Conservation (phyloP, 1,140 invertebrate genomes). For the Octopus sinensis region DNA sequence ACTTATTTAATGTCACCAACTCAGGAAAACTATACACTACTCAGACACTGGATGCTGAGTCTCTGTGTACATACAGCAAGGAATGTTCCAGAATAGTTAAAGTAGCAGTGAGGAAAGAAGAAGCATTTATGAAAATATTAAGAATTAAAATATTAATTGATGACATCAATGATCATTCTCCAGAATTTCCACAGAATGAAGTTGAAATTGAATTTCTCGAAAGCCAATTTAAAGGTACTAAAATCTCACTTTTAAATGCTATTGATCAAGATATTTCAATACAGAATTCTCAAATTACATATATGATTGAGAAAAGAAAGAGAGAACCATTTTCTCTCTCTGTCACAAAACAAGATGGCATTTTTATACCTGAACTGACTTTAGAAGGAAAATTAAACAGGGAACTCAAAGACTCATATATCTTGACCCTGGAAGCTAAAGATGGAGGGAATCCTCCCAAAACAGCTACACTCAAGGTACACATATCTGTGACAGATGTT, state of each 20-base stretch:
- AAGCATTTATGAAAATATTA: not conserved
- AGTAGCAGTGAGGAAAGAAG: slow-evolving; percentile 33
- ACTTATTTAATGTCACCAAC: slow-evolving; percentile 77
- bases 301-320: slow-evolving; percentile 66
- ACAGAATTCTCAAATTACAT: slow-evolving; percentile 70
- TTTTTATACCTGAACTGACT: not conserved
- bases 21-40: slow-evolving; percentile 72
- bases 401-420: slow-evolving; percentile 77
- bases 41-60: slow-evolving; percentile 28
- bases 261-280: slow-evolving; percentile 73
- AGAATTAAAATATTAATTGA: slow-evolving; percentile 61
- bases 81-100: slow-evolving; percentile 34
- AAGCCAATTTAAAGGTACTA: slow-evolving; percentile 24
- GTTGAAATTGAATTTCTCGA: slow-evolving; percentile 29
- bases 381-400: slow-evolving; percentile 78
- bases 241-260: slow-evolving; percentile 47
- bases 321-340: slow-evolving; percentile 63
- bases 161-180: slow-evolving; percentile 79
- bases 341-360: too few relatives aligned
- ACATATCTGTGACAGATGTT: slow-evolving; percentile 35
- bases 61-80: slow-evolving; percentile 39
- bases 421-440: slow-evolving; percentile 80
- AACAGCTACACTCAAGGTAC: slow-evolving; percentile 70
- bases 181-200: slow-evolving; percentile 63
- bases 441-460: slow-evolving; percentile 71